Conservation (phyloP, 2,888 invertebrate genomes). For the Drosophila diplacantha region DNA sequence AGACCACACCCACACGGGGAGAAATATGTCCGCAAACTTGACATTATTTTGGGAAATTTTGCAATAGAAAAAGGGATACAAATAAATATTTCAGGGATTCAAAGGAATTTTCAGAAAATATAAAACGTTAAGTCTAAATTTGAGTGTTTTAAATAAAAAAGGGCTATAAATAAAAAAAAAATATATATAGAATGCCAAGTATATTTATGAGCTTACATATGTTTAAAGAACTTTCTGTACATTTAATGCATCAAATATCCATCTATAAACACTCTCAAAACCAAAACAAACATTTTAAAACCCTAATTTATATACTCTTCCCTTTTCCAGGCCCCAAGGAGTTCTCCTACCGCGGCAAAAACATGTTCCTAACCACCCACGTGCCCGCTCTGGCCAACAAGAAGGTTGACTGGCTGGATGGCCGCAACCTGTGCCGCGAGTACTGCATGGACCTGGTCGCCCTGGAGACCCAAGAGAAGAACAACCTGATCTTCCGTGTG, state of each 20-base stretch:
- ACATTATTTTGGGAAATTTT: not conserved
- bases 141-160: no score
- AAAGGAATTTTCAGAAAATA: not conserved
- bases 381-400: slow-evolving; percentile 87
- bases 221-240: not conserved
- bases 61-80: rapidly evolving
- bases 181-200: no score
- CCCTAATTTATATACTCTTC: rapidly evolving
- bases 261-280: not conserved
- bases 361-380: slow-evolving; percentile 92
- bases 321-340: slow-evolving; percentile 87
- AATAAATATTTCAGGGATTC: not conserved
- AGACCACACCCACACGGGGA: slow-evolving; percentile 24
- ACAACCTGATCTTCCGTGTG: slow-evolving; percentile 91
- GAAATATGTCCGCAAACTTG: slow-evolving; percentile 4
- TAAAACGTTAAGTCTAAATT: not conserved
- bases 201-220: not conserved
- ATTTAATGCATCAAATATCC: not conserved
- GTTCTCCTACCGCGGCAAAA: slow-evolving; percentile 90
- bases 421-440: slow-evolving; percentile 92
- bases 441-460: slow-evolving; percentile 96
- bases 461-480: slow-evolving; percentile 92
- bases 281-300: not conserved
- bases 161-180: no score
- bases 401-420: slow-evolving; percentile 94